A percentile compares a stretch with the other conserved stretches of the same genome.
These are phyloP conservation scores for Sander lucioperca DNA, from an alignment of 2,113 vertebrate genomes.

Conservation along the genomic window DNA sequence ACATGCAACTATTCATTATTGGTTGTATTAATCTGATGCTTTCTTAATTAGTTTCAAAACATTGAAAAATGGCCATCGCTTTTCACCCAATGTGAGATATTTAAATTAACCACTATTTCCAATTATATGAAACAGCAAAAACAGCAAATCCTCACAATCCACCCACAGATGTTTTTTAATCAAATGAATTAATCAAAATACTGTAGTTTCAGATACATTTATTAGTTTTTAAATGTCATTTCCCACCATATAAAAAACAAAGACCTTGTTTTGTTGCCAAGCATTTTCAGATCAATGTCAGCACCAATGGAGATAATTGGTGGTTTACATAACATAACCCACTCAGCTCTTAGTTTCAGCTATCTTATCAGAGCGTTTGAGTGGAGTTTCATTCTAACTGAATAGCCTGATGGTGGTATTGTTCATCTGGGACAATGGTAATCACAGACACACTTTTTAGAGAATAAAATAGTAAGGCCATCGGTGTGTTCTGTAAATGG, in stretches of 20 bases:
- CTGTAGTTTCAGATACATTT: background rate
- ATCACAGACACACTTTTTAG: background rate
- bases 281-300: background rate
- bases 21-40: background rate
- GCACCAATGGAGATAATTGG: background rate
- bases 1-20: background rate
- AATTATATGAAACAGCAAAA: background rate
- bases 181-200: background rate
- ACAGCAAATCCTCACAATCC: background rate
- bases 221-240: background rate
- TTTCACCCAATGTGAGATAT: background rate
- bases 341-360: background rate
- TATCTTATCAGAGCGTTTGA: background rate
- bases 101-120: background rate
- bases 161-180: background rate
- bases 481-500: background rate
- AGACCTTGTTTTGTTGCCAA: background rate
- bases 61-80: background rate
- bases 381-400: background rate
- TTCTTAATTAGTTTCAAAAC: background rate
- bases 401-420: background rate
- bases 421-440: background rate
- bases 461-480: background rate
- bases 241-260: background rate
- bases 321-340: background rate